These are phyloP conservation scores for Labia minor DNA, from an alignment of 2,888 invertebrate genomes.

Conservation along the genomic window DNA sequence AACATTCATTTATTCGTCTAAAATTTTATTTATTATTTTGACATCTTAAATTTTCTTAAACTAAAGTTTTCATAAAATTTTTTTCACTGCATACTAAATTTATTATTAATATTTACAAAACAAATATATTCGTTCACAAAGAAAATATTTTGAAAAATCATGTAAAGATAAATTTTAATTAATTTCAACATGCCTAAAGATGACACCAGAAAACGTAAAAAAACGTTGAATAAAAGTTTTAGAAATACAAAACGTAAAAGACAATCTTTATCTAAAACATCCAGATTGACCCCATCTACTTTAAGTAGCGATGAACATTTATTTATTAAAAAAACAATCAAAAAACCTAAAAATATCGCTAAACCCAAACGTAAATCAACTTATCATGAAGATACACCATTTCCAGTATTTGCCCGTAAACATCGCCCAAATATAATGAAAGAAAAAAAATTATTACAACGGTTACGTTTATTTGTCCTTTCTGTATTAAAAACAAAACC, in stretches of 20 bases:
- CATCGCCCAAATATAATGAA: not conserved
- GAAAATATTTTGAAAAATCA: not conserved
- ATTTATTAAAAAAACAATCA: not conserved
- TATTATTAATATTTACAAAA: no score
- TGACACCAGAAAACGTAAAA: not conserved
- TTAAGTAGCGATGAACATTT: not conserved
- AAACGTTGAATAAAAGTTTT: not conserved
- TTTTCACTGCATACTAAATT: no score
- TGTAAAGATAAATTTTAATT: not conserved
- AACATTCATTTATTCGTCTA: not conserved
- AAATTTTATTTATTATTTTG: not conserved
- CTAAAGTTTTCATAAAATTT: no score
- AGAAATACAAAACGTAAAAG: not conserved
- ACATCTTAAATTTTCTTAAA: no score
- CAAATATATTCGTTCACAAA: no score
- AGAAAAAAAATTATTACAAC: not conserved
- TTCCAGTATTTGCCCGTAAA: not conserved
- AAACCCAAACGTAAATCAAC: not conserved
- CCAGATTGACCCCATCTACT: not conserved
- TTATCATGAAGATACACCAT: not conserved
- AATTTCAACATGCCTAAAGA: not conserved
- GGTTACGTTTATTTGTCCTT: not conserved
- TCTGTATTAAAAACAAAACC: not conserved
- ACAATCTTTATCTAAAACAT: not conserved
- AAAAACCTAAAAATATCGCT: not conserved